Evolutionary conservation across 2,797 vertebrate species (phyloP).

Genomic region (Dendrocincla tyrannina): DNA sequence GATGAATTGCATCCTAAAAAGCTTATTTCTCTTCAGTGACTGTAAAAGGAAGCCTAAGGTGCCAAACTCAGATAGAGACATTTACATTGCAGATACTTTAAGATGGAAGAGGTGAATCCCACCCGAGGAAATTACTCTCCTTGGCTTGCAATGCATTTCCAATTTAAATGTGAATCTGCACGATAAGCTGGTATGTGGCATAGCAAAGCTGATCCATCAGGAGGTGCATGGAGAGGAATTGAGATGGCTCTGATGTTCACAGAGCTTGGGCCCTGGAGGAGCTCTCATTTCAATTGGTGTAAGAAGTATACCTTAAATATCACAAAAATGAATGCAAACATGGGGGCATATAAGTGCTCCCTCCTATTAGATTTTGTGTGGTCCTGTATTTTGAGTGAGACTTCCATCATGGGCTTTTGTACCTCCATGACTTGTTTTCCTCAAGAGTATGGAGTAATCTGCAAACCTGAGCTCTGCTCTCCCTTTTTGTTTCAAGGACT

Average conservation of each 20-base stretch:
- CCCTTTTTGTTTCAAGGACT: not conserved
- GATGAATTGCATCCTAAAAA: not conserved
- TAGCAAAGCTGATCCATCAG: not conserved
- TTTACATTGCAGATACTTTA: not conserved
- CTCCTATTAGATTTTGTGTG: not conserved
- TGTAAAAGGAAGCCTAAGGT: constrained; percentile 23
- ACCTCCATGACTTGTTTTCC: not conserved
- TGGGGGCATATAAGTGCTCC: not conserved
- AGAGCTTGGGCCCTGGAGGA: not conserved
- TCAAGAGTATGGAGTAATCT: not conserved
- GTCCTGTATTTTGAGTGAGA: not conserved
- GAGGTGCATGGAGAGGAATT: not conserved
- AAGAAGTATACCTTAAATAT: not conserved
- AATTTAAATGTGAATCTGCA: not conserved
- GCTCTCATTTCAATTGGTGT: not conserved
- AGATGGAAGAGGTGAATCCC: not conserved
- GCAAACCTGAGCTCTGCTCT: not conserved
- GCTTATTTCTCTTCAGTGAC: not conserved
- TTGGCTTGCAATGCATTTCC: not conserved
- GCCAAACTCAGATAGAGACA: constrained; percentile 6
- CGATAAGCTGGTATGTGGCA: not conserved
- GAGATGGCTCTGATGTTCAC: not conserved
- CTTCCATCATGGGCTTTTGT: not conserved
- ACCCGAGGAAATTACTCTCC: not conserved
- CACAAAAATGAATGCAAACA: not conserved